Evolutionary conservation across 2,888 invertebrate species (phyloP).

Genomic region (Rotaria sp.): DNA sequence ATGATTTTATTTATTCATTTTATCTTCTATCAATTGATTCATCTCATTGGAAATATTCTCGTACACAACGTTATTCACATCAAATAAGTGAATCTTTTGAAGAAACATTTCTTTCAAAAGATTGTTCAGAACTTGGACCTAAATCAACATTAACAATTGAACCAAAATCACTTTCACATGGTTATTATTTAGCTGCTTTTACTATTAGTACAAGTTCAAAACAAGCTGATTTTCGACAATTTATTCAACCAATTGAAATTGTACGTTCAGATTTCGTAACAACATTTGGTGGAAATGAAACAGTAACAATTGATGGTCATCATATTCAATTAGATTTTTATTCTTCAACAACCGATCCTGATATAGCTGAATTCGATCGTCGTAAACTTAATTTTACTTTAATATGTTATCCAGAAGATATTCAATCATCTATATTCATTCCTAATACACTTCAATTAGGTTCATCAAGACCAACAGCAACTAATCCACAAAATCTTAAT

Average conservation of each 20-base stretch:
- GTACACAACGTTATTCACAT: not conserved
- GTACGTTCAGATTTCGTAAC: not conserved
- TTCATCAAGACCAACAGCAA: not conserved
- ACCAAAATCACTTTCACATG: slow-evolving; percentile 15
- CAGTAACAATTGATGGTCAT: not conserved
- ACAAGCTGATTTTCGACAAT: not conserved
- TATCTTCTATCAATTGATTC: not conserved
- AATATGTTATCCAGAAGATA: not conserved
- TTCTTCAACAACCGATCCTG: not conserved
- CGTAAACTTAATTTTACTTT: slow-evolving; percentile 18
- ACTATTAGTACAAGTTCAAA: not conserved
- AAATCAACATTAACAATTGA: slow-evolving; percentile 1
- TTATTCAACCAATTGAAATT: slow-evolving; percentile 24
- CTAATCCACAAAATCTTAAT: not conserved
- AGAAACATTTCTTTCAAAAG: not conserved
- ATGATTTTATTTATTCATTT: not conserved
- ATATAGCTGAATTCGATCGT: not conserved
- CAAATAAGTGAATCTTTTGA: not conserved
- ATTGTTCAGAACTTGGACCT: not conserved
- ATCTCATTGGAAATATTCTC: slow-evolving; percentile 3
- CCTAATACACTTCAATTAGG: not conserved
- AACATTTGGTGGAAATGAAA: not conserved
- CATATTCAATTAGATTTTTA: not conserved
- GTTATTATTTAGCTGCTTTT: not conserved
- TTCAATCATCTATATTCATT: not conserved